A percentile compares a stretch with the other conserved stretches of the same genome.
These are phyloP conservation scores for Branchinecta lindahli DNA, from an alignment of 1,140 invertebrate species.

Conservation along the genomic window DNA sequence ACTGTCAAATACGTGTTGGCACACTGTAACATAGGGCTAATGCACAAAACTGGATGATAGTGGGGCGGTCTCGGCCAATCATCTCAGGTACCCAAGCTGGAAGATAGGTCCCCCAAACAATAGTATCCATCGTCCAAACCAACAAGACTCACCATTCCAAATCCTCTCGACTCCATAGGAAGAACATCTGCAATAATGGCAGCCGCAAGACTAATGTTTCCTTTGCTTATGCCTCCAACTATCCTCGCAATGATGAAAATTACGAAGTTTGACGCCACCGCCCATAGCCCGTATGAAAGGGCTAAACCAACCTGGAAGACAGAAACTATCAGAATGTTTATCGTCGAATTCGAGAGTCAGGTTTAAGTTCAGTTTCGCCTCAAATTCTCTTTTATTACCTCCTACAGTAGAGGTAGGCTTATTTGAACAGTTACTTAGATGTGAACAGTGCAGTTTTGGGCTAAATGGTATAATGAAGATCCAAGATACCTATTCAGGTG, in stretches of 20 bases:
- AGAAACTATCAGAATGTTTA: conserved; percentile 20
- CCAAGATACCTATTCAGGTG: too few relatives aligned
- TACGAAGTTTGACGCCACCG: conserved; percentile 66
- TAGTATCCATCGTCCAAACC: conserved; percentile 27
- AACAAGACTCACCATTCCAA: conserved; percentile 70
- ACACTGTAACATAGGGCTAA: too few relatives aligned
- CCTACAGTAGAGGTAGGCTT: too few relatives aligned
- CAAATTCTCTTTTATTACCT: background rate
- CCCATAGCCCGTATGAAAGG: conserved; percentile 75
- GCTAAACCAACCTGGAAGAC: conserved; percentile 56
- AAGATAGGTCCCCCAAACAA: too few relatives aligned
- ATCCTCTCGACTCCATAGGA: conserved; percentile 54
- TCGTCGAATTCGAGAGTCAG: conserved; percentile 1
- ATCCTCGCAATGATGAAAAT: conserved; percentile 85
- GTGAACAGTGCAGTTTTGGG: too few relatives aligned
- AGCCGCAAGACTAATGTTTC: conserved; percentile 87
- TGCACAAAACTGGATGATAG: too few relatives aligned
- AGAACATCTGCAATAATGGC: conserved; percentile 87
- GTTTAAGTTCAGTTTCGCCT: too few relatives aligned
- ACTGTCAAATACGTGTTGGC: too few relatives aligned
- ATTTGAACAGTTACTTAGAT: too few relatives aligned
- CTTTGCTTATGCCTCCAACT: conserved; percentile 87
- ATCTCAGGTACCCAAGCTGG: too few relatives aligned
- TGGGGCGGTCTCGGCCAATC: too few relatives aligned
- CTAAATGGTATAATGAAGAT: too few relatives aligned